A percentile compares a stretch with the other conserved stretches of the same genome.
These are phyloP conservation scores for Lepilemur ruficaudatus DNA, from an alignment of 2,797 vertebrate species.

Conservation along the genomic window DNA sequence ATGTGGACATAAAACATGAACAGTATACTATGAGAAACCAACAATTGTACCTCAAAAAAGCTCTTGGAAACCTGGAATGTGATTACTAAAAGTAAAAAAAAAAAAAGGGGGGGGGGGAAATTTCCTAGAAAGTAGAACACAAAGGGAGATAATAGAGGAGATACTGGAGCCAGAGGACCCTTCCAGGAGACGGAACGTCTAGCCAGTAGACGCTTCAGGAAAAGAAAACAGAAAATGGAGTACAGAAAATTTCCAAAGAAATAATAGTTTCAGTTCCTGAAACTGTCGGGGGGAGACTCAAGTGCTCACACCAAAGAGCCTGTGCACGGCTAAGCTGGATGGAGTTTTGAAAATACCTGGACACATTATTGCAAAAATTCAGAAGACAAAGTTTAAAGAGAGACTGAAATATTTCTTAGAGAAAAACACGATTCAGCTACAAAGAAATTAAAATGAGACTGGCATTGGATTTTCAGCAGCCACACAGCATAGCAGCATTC, in stretches of 20 bases:
- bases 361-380: not conserved
- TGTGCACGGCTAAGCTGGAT: not conserved
- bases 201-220: not conserved
- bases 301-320: not conserved
- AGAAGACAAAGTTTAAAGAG: not conserved
- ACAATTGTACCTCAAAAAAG: not conserved
- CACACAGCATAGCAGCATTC: too few relatives aligned
- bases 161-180: too few relatives aligned
- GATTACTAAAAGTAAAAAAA: not conserved
- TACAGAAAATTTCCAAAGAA: not conserved
- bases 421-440: not conserved
- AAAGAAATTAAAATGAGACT: not conserved
- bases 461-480: too few relatives aligned
- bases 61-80: not conserved
- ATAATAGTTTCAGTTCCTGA: not conserved
- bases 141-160: not conserved
- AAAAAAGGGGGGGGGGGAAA: not conserved
- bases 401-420: not conserved
- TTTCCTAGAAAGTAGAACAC: not conserved
- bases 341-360: not conserved
- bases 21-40: not conserved
- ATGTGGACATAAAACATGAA: not conserved
- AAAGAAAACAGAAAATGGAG: not conserved
- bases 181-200: not conserved
- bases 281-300: not conserved